Conservation (phyloP, 1,140 invertebrate genomes). For the Contarinia nasturtii region DNA sequence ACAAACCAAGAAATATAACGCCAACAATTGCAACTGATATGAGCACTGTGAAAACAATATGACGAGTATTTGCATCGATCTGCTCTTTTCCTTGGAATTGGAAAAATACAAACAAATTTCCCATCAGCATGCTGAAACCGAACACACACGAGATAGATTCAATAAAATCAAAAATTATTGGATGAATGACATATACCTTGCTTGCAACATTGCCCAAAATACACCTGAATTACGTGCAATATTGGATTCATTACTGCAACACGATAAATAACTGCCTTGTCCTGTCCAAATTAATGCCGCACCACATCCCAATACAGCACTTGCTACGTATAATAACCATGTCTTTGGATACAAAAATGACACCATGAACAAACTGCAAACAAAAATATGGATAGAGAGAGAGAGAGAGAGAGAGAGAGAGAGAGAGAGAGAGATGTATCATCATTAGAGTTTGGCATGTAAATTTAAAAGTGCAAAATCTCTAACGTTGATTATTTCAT, state of each 20-base stretch:
- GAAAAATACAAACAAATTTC: slow-evolving; percentile 86
- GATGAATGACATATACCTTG: slow-evolving; percentile 34
- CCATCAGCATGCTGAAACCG: slow-evolving; percentile 66
- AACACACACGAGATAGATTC: slow-evolving; percentile 2
- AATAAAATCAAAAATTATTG: too few species aligned
- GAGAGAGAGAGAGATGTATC: too few species aligned
- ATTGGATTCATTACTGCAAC: slow-evolving; percentile 70
- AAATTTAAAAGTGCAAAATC: neutral
- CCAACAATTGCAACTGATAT: slow-evolving; percentile 45
- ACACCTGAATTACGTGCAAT: slow-evolving; percentile 85
- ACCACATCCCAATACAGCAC: slow-evolving; percentile 69
- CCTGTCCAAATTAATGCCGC: slow-evolving; percentile 81
- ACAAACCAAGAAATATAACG: slow-evolving; percentile 40
- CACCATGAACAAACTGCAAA: slow-evolving; percentile 53
- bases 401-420: too few species aligned
- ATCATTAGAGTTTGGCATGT: neutral
- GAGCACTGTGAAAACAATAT: slow-evolving; percentile 56
- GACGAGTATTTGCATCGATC: slow-evolving; percentile 42
- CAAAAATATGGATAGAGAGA: slow-evolving; percentile 11
- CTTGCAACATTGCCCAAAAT: slow-evolving; percentile 90
- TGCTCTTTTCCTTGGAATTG: slow-evolving; percentile 57
- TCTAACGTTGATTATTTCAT: slow-evolving; percentile 11
- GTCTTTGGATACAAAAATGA: slow-evolving; percentile 69
- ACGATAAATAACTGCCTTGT: slow-evolving; percentile 83
- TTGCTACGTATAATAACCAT: slow-evolving; percentile 64